A percentile compares a stretch with the other conserved stretches of the same genome.
phyloP scores from a whole-genome alignment of 1,140 invertebrate species.

The Odontomachus brunneus region DNA sequence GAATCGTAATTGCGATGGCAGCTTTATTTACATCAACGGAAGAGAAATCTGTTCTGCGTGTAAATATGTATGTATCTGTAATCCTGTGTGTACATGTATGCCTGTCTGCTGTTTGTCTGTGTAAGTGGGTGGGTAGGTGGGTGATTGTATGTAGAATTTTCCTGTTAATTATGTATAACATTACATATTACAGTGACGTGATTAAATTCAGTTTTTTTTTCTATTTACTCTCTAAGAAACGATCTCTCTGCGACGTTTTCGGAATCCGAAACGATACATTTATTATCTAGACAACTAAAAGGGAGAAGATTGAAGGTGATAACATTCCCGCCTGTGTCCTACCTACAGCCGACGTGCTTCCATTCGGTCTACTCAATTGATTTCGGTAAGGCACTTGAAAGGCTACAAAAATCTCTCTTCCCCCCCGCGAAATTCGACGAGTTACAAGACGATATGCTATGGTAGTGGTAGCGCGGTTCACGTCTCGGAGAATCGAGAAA shows the following conservation, averaged over 20 bases:
- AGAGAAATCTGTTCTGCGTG: constrained; percentile 58
- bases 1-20: constrained; percentile 77
- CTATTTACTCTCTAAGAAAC: constrained; percentile 70
- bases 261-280: constrained; percentile 47
- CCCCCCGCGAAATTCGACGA: constrained; percentile 34
- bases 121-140: neutral
- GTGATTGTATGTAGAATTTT: constrained; percentile 43
- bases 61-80: constrained; percentile 50
- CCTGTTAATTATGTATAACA: constrained; percentile 57
- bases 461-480: neutral
- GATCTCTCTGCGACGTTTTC: constrained; percentile 68
- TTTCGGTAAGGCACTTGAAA: constrained; percentile 79
- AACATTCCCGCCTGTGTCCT: constrained; percentile 16
- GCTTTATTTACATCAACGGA: constrained; percentile 81
- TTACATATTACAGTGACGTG: constrained; percentile 59
- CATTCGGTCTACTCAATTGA: constrained; percentile 67
- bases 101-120: constrained; percentile 49
- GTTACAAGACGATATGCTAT: constrained; percentile 49
- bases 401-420: constrained; percentile 64
- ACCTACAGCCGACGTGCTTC: constrained; percentile 59
- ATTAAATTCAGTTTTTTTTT: constrained; percentile 62
- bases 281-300: constrained; percentile 53
- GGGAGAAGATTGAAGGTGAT: neutral
- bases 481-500: neutral
- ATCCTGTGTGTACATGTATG: constrained; percentile 28